Evolutionary conservation across 1,140 invertebrate genomes (phyloP), one percentile per base, ranked within the genome.

Genomic region (Metopolophium dirhodum): DNA sequence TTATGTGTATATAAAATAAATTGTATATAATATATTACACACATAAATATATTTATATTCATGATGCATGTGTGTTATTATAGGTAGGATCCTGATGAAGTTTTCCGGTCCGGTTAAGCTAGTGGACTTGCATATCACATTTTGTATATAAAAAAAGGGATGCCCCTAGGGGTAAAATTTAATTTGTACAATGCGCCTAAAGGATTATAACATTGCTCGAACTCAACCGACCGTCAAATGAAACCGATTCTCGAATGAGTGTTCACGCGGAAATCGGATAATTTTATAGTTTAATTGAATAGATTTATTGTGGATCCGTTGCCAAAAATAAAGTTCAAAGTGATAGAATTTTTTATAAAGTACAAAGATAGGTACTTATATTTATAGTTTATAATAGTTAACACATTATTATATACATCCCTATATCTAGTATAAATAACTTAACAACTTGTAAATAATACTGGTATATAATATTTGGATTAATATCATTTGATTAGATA

Each of bases 191-290:
- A 83, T 83, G 90, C 90, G 47, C 23, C 90, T 92, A 83, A 92
- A 92, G 68, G 90, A 92, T 92, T 92, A 92, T 93, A 93, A 93
- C 91, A 93, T 93, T 93, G 37, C 77, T 93, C 22, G 49, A 41
- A 54, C 77, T 85, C 91, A 93, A 93, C 91, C 82, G 77, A 85
- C 91, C 77, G 91, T 93, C n/a, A 93, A 83, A 93, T 93, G 82
- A 93, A 93, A 93, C 77, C 49, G 91, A 93, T 93, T 93, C 26
- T 85, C 77, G 77, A 93, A 85, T 6, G 49, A 93, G 77, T 85
- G 91, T 93, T 86, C 91, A 85, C 35, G 77, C 14, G 51, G 35
- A 93, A 85, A 85, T 86, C 49, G 35, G 82, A 93, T 83, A 93
- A 93, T 93, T 86, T 93, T 51, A 57, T 41, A 54, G 82, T 41